Evolutionary conservation across 2,113 vertebrate species (phyloP).

Genomic region (Manacus vitellinus): DNA sequence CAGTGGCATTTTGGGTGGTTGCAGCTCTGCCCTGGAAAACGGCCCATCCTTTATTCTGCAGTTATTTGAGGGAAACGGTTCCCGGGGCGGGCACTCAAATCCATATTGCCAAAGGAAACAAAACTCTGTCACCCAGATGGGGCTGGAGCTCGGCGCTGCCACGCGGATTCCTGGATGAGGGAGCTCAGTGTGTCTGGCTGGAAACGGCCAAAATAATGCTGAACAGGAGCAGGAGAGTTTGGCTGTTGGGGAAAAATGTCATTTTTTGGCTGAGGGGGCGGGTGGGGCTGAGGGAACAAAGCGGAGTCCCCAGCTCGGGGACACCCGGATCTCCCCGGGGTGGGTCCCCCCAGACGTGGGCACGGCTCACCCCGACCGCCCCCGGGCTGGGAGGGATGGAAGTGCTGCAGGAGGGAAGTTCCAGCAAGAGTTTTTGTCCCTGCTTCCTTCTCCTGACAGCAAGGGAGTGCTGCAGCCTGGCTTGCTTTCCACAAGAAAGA

Average conservation of each 20-base stretch:
- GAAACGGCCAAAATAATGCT: not conserved
- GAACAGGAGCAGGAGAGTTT: not conserved
- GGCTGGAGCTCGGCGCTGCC: not conserved
- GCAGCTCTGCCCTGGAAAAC: not conserved
- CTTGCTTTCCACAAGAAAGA: not conserved
- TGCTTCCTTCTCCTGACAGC: not conserved
- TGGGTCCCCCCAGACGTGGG: not conserved
- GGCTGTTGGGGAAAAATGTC: not conserved
- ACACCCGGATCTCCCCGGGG: not conserved
- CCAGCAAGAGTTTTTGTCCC: not conserved
- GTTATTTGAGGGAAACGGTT: conserved; percentile 1
- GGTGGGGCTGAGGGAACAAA: not conserved
- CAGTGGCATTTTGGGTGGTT: not conserved
- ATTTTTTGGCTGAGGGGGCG: not conserved
- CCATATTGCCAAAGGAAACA: not conserved
- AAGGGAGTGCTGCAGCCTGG: not conserved
- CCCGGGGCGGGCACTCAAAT: not conserved
- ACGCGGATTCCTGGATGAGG: not conserved
- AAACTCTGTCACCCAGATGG: not conserved
- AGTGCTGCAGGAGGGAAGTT: not conserved
- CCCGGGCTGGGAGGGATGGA: not conserved
- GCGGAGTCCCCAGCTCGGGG: not conserved
- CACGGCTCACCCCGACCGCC: not conserved
- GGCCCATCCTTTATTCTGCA: conserved; percentile 41
- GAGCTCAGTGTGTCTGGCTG: not conserved